A percentile compares a stretch with the other conserved stretches of the same genome.
phyloP scores from a whole-genome alignment of 2,797 vertebrate species.

The Onychomys arenicola region DNA sequence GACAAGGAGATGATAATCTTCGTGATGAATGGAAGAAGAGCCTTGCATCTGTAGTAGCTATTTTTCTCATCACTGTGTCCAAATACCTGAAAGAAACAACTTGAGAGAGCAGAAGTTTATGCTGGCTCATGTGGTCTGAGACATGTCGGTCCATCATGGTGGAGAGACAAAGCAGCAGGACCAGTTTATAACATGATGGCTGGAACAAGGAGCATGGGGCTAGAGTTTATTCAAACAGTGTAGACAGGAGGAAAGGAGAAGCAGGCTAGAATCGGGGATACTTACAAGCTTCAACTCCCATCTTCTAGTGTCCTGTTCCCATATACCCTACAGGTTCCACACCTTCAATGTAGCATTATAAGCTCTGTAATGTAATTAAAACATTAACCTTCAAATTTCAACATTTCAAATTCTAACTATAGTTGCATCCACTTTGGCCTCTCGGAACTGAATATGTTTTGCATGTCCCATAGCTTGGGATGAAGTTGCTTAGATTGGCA shows the following conservation, averaged over 20 bases:
- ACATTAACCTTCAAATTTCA: too few relatives aligned
- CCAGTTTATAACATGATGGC: neutral
- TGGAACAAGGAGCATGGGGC: neutral
- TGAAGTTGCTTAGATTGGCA: neutral
- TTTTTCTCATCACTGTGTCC: neutral
- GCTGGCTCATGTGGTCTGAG: neutral
- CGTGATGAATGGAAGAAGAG: neutral
- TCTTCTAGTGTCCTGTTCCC: neutral
- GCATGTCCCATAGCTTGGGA: too few relatives aligned
- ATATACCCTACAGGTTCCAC: neutral
- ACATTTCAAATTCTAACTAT: neutral
- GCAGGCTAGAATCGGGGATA: neutral
- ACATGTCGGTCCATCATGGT: neutral
- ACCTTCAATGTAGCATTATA: neutral
- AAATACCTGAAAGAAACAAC: neutral
- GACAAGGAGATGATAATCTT: neutral
- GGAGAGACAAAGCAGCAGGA: neutral
- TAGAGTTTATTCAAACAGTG: neutral
- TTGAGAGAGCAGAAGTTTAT: neutral
- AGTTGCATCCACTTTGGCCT: rapidly evolving
- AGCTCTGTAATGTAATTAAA: neutral
- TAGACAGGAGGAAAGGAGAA: neutral
- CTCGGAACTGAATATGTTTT: neutral
- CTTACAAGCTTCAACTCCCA: neutral
- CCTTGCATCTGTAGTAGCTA: neutral